Conservation (phyloP, 2,113 vertebrate genomes). For the Ornithorhynchus anatinus region DNA sequence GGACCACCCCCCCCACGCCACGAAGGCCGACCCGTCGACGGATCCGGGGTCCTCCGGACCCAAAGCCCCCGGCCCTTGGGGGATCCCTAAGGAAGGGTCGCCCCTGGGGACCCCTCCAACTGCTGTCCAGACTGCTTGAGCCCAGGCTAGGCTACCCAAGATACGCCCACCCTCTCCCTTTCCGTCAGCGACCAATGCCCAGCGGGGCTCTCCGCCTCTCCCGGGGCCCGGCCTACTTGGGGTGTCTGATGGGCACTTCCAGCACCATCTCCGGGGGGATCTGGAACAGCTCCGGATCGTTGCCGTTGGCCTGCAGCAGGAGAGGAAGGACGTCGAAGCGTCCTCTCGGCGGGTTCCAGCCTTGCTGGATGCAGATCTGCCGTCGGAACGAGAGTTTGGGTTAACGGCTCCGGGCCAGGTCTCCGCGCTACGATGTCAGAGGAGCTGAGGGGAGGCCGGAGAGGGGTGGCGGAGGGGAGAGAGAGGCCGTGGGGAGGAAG, state of each 20-base stretch:
- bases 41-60: too few relatives aligned
- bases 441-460: too few relatives aligned
- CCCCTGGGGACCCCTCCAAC: too few relatives aligned
- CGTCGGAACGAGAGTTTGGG: neutral
- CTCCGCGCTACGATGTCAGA: rapidly evolving
- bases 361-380: constrained; percentile 95
- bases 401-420: rapidly evolving
- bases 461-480: rapidly evolving
- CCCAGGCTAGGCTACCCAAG: too few relatives aligned
- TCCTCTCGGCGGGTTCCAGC: constrained; percentile 89
- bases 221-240: constrained; percentile 81
- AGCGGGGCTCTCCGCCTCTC: neutral
- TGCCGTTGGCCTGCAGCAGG: constrained; percentile 92
- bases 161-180: too few relatives aligned
- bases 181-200: neutral
- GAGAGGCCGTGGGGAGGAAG: neutral
- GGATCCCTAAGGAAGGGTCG: too few relatives aligned
- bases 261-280: constrained; percentile 91
- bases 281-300: constrained; percentile 94
- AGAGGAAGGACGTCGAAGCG: constrained; percentile 94
- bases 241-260: constrained; percentile 93
- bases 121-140: too few relatives aligned
- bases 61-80: too few relatives aligned
- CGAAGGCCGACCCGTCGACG: too few relatives aligned
- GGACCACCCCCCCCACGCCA: too few relatives aligned